These are phyloP conservation scores for Molanna angustata DNA, from an alignment of 2,888 invertebrate species.

Conservation along the genomic window DNA sequence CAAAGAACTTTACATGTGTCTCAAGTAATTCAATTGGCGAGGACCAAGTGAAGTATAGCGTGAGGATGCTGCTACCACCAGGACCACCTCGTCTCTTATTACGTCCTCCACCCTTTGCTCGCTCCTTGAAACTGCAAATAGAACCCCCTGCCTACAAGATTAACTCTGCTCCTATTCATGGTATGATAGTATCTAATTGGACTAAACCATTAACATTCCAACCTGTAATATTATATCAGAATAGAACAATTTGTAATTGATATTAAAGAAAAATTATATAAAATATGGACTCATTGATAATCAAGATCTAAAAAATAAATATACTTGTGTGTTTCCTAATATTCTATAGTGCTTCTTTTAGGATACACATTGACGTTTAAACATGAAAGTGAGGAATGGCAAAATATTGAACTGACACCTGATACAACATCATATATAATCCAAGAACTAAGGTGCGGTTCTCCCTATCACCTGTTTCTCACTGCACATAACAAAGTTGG, in stretches of 20 bases:
- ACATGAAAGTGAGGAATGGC: conserved; percentile 28
- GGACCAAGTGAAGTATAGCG: conserved; percentile 76
- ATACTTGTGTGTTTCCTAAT: too few species aligned
- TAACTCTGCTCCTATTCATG: conserved; percentile 24
- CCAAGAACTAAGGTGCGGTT: conserved; percentile 77
- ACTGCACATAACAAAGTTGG: conserved; percentile 72
- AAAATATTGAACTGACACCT: conserved; percentile 31
- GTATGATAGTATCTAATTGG: conserved; percentile 1
- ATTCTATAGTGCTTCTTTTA: too few species aligned
- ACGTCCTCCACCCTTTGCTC: conserved; percentile 42
- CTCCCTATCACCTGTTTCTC: conserved; percentile 76
- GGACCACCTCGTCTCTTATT: conserved; percentile 61
- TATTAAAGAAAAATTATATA: too few species aligned
- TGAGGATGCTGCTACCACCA: conserved; percentile 75
- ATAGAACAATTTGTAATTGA: too few species aligned
- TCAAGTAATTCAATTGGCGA: conserved; percentile 81
- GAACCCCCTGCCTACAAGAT: conserved; percentile 10
- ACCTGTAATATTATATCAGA: too few species aligned
- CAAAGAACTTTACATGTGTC: conserved; percentile 77
- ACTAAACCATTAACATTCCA: too few species aligned
- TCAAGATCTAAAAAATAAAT: too few species aligned
- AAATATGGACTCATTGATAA: too few species aligned
- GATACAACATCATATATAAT: conserved; percentile 55
- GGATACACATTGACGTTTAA: conserved; percentile 28
- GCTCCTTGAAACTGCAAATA: conserved; percentile 17